Percentiles rank a stretch among this genome's conserved stretches.
phyloP scores from a whole-genome alignment of 2,797 vertebrate genomes.

The Loris lydekkerianus region DNA sequence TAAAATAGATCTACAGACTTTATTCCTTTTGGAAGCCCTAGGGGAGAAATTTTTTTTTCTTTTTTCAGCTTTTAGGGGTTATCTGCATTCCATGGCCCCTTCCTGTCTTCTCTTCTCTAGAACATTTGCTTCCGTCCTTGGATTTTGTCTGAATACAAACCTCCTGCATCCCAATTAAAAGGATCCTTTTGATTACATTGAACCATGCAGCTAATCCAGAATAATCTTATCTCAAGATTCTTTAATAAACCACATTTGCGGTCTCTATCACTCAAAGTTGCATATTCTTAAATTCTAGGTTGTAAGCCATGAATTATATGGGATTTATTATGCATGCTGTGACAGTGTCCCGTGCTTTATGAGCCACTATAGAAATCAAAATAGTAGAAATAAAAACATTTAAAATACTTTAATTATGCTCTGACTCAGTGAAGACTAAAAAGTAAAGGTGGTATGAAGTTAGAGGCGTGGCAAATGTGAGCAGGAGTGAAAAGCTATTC shows the following conservation, averaged over 20 bases:
- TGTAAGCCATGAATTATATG: neutral
- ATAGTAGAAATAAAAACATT: neutral
- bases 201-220: neutral
- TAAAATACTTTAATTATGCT: neutral
- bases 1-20: neutral
- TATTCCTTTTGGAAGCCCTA: neutral
- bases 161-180: neutral
- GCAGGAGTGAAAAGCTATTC: neutral
- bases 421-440: neutral
- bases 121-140: neutral
- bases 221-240: neutral
- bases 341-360: neutral
- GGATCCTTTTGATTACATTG: neutral
- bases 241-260: neutral
- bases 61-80: neutral
- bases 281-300: neutral
- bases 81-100: neutral
- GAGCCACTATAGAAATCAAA: neutral
- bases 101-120: neutral
- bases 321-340: neutral
- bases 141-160: neutral
- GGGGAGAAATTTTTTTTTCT: neutral
- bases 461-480: neutral
- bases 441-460: too few species aligned
- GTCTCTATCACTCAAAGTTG: neutral